Base-by-base conservation (phyloP, 2,888 invertebrate species). In the Ophion slaviceki region DNA sequence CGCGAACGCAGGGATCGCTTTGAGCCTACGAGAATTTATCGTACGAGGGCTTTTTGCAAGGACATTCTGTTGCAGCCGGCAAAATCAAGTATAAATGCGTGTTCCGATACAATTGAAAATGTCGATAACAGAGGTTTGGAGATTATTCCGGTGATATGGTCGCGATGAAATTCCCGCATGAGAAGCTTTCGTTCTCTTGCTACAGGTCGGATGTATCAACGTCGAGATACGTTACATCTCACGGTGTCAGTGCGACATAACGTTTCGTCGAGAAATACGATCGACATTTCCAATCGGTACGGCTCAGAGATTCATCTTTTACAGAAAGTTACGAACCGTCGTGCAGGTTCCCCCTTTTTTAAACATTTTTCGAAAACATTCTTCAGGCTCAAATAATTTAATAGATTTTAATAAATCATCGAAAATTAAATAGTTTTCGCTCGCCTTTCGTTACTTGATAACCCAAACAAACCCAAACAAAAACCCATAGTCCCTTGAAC, bases 121-220 rank as follows among this genome's bases (percentile, higher is more conserved):
- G 75, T 71, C 68, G 64, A 79, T 75, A 70, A 40, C 83, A 70
- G 57, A 36, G n/a, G 36, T 28, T 83, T 75, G 74, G 53, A 68
- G 79, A 84, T 80, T 68, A 75, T 75, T 84, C 40, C 72, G 17
- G 68, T 62, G 24, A 45, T 47, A 28, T 62, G 57, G 28, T 68
- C 40, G 45, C 64, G 64, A 57, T 36, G 32, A 20, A 75, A 70
- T 70, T 79, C 45, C 11, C 32, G 75, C 40, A n/a, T 57, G 47
- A 57, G 47, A 59, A 84, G 64, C 24, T 64, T 75, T 71, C 53
- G n/a, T 75, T 70, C 24, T 53, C 28, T 28, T 17, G 66, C 57
- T 28, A 67, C 32, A 32, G 64, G 45, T 72, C 62, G 71, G 28
- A 24, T 57, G 40, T 81, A 67, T 75, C 74, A 68, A 81, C 68